Evolutionary conservation across 1,140 invertebrate species (phyloP).

Genomic region (Dendrolimus kikuchii): DNA sequence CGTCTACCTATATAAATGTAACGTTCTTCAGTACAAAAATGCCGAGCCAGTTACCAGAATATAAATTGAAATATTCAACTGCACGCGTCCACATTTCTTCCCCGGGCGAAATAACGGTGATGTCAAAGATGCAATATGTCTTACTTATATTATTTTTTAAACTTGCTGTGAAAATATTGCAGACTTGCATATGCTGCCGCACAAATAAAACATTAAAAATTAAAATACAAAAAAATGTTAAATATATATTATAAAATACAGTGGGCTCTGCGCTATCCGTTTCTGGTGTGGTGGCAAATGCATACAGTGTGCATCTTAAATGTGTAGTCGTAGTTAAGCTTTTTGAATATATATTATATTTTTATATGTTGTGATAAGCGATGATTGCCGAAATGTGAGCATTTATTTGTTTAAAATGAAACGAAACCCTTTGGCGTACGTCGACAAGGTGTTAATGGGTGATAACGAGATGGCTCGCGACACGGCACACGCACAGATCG

Average conservation of each 20-base stretch:
- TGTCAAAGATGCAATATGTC: constrained; percentile 52
- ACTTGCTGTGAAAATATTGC: constrained; percentile 52
- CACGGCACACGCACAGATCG: too few species aligned
- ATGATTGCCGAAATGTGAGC: constrained; percentile 64
- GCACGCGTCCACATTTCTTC: constrained; percentile 35
- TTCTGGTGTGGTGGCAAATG: constrained; percentile 65
- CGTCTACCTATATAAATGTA: constrained; percentile 20
- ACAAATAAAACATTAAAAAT: constrained; percentile 48
- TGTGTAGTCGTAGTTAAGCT: constrained; percentile 69
- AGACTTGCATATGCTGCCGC: constrained; percentile 64
- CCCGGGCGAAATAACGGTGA: constrained; percentile 21
- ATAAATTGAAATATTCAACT: background rate
- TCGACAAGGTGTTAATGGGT: constrained; percentile 33
- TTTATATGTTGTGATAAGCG: constrained; percentile 72
- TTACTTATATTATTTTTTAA: constrained; percentile 33
- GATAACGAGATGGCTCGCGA: constrained; percentile 28
- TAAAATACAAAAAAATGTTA: constrained; percentile 40
- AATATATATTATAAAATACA: constrained; percentile 16
- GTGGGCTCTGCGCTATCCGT: constrained; percentile 30
- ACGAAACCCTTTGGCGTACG: constrained; percentile 32
- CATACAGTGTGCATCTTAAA: constrained; percentile 61
- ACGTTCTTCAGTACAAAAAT: constrained; percentile 46
- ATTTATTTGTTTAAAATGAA: constrained; percentile 62
- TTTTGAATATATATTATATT: constrained; percentile 64
- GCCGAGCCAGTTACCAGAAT: constrained; percentile 60